A percentile compares a stretch with the other conserved stretches of the same genome.
These are phyloP conservation scores for Kryphioiulus occultus DNA, from an alignment of 2,888 invertebrate genomes.

Conservation along the genomic window DNA sequence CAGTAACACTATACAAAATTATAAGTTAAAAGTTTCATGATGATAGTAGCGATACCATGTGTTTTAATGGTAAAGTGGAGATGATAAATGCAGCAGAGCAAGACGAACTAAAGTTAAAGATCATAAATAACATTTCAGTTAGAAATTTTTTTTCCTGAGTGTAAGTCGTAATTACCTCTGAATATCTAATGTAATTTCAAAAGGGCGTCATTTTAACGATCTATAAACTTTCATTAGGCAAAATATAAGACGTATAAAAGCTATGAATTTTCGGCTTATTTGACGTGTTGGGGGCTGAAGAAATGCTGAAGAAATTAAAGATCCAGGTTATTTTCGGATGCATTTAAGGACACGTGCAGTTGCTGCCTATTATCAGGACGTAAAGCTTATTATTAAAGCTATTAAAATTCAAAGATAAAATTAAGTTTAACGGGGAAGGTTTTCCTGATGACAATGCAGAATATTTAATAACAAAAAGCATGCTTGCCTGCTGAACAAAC, in stretches of 20 bases:
- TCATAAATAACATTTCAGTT: neutral
- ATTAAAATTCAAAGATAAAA: slow-evolving; percentile 1
- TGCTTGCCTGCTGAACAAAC: neutral
- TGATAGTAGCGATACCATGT: too few species aligned
- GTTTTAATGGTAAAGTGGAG: too few species aligned
- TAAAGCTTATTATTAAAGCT: slow-evolving; percentile 21
- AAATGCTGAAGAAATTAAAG: neutral
- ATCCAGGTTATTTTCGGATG: neutral
- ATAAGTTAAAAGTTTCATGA: too few species aligned
- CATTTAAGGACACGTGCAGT: neutral
- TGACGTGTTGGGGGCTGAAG: neutral
- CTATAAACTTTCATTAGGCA: neutral
- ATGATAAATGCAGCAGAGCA: too few species aligned
- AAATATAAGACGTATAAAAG: neutral
- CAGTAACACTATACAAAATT: too few species aligned
- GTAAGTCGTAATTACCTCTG: neutral
- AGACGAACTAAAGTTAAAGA: neutral
- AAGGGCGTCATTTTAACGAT: neutral
- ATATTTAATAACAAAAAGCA: slow-evolving; percentile 33
- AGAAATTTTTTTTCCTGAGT: neutral
- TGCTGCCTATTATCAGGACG: slow-evolving; percentile 6
- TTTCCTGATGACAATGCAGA: neutral
- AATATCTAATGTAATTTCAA: neutral
- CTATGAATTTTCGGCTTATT: neutral
- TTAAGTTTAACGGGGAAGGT: neutral